phyloP scores from a whole-genome alignment of 2,888 invertebrate species.

The Mesochorus sp. region DNA sequence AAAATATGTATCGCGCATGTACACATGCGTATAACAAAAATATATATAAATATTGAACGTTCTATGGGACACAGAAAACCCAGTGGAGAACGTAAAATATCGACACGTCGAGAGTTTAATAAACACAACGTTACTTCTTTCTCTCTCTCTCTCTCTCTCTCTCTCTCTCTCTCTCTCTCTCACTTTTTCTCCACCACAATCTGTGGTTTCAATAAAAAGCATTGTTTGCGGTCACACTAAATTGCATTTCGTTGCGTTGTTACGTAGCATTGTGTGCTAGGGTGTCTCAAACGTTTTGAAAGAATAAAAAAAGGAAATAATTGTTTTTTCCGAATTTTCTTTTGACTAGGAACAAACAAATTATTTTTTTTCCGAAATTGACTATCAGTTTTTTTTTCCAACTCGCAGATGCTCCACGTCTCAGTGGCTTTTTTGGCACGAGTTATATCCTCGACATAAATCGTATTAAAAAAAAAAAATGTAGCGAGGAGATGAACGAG shows the following conservation, averaged over 20 bases:
- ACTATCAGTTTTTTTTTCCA: too few species aligned
- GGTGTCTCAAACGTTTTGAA: too few species aligned
- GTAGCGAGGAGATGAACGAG: slow-evolving; percentile 6
- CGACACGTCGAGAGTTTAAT: slow-evolving; percentile 48
- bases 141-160: background rate
- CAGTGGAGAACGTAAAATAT: slow-evolving; percentile 44
- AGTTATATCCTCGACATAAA: background rate
- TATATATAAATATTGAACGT: slow-evolving; percentile 6
- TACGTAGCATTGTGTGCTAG: too few species aligned
- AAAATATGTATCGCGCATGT: background rate
- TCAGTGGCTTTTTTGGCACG: too few species aligned
- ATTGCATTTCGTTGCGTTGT: slow-evolving; percentile 26
- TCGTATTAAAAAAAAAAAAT: background rate
- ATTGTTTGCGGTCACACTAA: slow-evolving; percentile 46
- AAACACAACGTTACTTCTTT: slow-evolving; percentile 39
- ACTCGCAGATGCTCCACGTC: too few species aligned
- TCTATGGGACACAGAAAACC: slow-evolving; percentile 1
- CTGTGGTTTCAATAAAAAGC: slow-evolving; percentile 47
- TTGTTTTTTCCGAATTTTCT: too few species aligned
- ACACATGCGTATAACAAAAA: background rate
- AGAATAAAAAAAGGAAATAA: too few species aligned
- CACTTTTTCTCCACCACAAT: slow-evolving; percentile 29
- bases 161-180: too few species aligned
- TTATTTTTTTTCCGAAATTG: too few species aligned
- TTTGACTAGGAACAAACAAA: too few species aligned